Evolutionary conservation across 2,888 invertebrate species (phyloP), one percentile per base, ranked within the genome.

Genomic region (Hipparchia sbordonii): DNA sequence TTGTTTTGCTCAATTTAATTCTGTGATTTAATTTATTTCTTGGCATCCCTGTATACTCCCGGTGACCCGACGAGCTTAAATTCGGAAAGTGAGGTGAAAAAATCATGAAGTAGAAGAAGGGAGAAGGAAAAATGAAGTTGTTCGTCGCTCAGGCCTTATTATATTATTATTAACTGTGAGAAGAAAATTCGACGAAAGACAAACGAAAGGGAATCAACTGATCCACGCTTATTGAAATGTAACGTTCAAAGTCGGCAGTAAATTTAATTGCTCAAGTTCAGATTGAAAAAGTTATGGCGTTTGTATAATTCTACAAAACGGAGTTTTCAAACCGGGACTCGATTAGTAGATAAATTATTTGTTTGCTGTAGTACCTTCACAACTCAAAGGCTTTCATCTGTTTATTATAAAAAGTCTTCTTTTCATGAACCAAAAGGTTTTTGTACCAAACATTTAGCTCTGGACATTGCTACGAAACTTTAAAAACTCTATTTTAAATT

Each of bases 201-300:
- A 81, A 82, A 82, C 78, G 75, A 74, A 66, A 74, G 73, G 71
- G 68, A 70, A 76, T 72, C 62, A 74, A 74, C 61, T 54, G 69
- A 72, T 72, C 67, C 69, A 71, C 62, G 67, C 66, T 74, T 74
- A 76, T 76, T 74, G 74, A 91, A 92, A 91, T 88, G 86, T 89
- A 88, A 88, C 87, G 86, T 89, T 86, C 84, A 85, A 86, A 87
- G 88, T 87, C 86, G 82, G 80, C 84, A 87, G 87, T 89, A 89
- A 90, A 92, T 91, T 92, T 91, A 92, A 92, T 92, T 92, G 91
- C 89, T 85, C 85, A 92, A 92, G 92, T 92, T 92, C 84, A 86
- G 89, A 92, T 92, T 92, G 91, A 92, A 92, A 92, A 92, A 92
- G 92, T 92, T 92, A 87, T 81, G 82, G 85, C 85, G 88, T 89